Conservation (phyloP, 2,797 vertebrate genomes). For the Myotis myotis region DNA sequence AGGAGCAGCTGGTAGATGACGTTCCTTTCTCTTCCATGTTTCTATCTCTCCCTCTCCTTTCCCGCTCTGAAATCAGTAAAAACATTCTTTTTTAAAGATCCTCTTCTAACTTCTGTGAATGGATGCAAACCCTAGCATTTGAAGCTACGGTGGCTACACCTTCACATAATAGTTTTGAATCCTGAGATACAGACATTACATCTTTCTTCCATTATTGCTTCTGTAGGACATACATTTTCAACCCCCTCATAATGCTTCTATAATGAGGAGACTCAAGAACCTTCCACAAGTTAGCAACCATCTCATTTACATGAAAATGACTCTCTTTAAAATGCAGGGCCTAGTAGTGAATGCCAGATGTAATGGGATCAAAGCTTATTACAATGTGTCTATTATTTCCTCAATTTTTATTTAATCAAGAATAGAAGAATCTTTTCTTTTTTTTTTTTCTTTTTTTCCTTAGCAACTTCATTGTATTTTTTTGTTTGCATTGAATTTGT, state of each 20-base stretch:
- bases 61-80: too few species aligned
- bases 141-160: not conserved
- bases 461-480: not conserved
- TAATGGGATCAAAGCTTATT: not conserved
- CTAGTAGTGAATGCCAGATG: not conserved
- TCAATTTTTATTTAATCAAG: slow-evolving; percentile 3
- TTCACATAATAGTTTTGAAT: not conserved
- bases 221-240: not conserved
- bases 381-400: not conserved
- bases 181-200: not conserved
- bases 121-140: not conserved
- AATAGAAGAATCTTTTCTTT: not conserved
- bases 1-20: too few species aligned
- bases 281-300: not conserved
- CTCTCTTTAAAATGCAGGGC: not conserved
- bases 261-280: not conserved
- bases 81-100: not conserved
- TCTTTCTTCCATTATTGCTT: not conserved
- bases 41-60: too few species aligned
- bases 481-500: not conserved
- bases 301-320: not conserved
- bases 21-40: too few species aligned
- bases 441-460: not conserved
- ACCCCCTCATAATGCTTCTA: not conserved
- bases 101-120: not conserved